Percentiles rank a stretch among this genome's conserved stretches.
These are phyloP conservation scores for Saguinus imperator DNA, from an alignment of 2,113 vertebrate genomes.

Conservation along the genomic window DNA sequence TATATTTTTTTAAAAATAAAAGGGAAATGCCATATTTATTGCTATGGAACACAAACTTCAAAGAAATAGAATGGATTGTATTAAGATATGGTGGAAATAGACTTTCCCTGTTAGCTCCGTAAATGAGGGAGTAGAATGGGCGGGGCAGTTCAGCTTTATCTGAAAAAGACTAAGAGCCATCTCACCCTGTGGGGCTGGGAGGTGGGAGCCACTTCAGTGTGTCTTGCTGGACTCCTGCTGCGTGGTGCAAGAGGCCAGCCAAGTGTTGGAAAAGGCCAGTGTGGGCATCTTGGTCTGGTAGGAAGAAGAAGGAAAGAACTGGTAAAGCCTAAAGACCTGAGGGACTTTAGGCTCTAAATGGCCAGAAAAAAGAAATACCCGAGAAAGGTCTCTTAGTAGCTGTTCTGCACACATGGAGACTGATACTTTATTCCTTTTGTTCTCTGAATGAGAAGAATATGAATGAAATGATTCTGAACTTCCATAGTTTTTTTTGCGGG, in stretches of 20 bases:
- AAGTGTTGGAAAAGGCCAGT: neutral
- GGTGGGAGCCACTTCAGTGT: accelerated
- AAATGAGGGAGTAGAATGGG: neutral
- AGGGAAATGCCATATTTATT: neutral
- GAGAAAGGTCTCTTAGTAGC: neutral
- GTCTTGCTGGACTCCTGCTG: neutral
- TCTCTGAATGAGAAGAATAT: neutral
- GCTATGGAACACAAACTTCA: neutral
- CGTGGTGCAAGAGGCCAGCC: neutral
- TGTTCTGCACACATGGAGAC: accelerated
- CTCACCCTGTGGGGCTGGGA: neutral
- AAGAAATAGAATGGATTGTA: neutral
- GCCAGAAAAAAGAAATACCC: neutral
- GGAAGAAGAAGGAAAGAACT: neutral
- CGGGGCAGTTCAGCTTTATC: neutral
- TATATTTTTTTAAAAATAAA: no score
- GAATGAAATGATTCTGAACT: neutral
- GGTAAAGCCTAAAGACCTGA: neutral
- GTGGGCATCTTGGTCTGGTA: neutral
- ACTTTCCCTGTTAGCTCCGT: neutral
- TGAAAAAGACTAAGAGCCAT: neutral
- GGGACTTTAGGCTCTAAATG: neutral
- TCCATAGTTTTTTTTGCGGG: no score
- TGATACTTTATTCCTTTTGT: neutral
- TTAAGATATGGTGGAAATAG: neutral